Conservation (phyloP, 2,797 vertebrate genomes). For the Setipinna tenuifilis region DNA sequence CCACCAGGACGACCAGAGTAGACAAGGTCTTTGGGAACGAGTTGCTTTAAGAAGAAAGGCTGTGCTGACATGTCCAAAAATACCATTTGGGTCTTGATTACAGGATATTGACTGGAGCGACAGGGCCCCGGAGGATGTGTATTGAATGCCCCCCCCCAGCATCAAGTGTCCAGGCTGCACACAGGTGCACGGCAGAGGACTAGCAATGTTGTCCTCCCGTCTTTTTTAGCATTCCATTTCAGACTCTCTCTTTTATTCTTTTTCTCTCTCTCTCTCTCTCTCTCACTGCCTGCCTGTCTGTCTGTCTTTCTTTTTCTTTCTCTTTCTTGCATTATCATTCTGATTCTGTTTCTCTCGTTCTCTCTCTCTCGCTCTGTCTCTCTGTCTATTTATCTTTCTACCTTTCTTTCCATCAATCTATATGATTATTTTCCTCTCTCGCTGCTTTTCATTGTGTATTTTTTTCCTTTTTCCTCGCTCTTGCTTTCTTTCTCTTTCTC, state of each 20-base stretch:
- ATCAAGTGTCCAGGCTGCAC: constrained; percentile 31
- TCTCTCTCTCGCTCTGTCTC: background rate
- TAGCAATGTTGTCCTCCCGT: background rate
- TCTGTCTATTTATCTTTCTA: background rate
- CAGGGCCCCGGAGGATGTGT: constrained; percentile 43
- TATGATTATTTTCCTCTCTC: background rate
- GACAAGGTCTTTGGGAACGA: constrained; percentile 52
- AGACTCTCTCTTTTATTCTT: background rate
- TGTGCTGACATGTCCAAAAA: constrained; percentile 54
- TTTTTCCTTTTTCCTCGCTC: constrained; percentile 4
- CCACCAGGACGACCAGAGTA: background rate
- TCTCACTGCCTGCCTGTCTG: background rate
- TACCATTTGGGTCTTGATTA: constrained; percentile 60
- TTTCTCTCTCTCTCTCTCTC: background rate
- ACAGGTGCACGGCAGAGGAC: constrained; percentile 45
- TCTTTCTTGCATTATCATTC: constrained; percentile 4
- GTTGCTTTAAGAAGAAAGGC: constrained; percentile 43
- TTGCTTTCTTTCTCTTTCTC: constrained; percentile 38
- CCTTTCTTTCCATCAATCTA: background rate
- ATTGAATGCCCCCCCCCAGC: constrained; percentile 46
- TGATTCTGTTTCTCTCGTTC: constrained; percentile 19
- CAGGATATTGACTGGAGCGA: constrained; percentile 55
- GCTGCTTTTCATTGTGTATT: constrained; percentile 7
- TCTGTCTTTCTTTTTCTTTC: background rate
- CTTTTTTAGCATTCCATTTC: background rate